These are phyloP conservation scores for Galleria mellonella DNA, from an alignment of 1,140 invertebrate species.

Conservation along the genomic window DNA sequence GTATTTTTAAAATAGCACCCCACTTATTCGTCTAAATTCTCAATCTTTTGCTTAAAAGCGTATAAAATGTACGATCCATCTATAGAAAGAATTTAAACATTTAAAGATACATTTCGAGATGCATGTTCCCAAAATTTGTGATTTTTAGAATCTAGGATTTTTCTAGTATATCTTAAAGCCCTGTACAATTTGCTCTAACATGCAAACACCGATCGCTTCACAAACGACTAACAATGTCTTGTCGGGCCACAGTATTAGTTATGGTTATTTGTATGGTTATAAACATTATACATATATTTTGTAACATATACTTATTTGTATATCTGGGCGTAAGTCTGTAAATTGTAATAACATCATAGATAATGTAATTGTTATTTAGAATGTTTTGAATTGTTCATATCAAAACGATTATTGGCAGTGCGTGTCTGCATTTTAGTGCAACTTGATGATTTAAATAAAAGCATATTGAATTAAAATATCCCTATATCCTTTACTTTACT, in stretches of 20 bases:
- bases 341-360: conserved; percentile 33
- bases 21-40: no score
- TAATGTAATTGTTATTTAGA: conserved; percentile 20
- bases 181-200: conserved; percentile 74
- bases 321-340: conserved; percentile 42
- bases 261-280: conserved; percentile 70
- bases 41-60: no score
- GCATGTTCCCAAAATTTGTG: conserved; percentile 33
- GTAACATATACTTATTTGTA: conserved; percentile 66
- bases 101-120: no score
- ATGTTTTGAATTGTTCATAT: conserved; percentile 44
- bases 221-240: conserved; percentile 73
- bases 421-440: conserved; percentile 76
- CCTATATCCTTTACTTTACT: no score
- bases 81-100: no score
- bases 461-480: conserved; percentile 62
- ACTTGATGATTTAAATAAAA: conserved; percentile 44
- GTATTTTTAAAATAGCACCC: no score
- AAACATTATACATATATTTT: conserved; percentile 54
- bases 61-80: no score
- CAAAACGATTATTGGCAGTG: conserved; percentile 56
- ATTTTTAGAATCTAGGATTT: conserved; percentile 1
- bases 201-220: conserved; percentile 76
- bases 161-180: conserved; percentile 20
- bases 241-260: conserved; percentile 60